These are phyloP conservation scores for Carcina quercana DNA, from an alignment of 2,888 invertebrate genomes.

Conservation along the genomic window DNA sequence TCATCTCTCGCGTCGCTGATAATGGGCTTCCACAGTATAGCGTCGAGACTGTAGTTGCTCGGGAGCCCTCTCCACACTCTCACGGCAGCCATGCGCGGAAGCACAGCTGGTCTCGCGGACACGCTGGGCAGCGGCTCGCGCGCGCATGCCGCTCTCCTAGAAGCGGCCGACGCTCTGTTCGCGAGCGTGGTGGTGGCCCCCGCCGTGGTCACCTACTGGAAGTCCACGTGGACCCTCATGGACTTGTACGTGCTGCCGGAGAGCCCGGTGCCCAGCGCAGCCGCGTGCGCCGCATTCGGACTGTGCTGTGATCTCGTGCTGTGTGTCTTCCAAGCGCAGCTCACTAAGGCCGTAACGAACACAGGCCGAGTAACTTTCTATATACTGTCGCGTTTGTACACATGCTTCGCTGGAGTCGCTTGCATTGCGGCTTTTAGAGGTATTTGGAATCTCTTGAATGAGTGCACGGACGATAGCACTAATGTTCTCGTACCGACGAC, in stretches of 20 bases:
- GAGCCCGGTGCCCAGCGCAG: slow-evolving; percentile 74
- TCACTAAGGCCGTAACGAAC: slow-evolving; percentile 78
- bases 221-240: slow-evolving; percentile 89
- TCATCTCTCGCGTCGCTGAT: too few relatives aligned
- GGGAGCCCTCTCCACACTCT: slow-evolving; percentile 43
- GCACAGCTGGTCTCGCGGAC: slow-evolving; percentile 78
- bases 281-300: slow-evolving; percentile 81
- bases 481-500: slow-evolving; percentile 78
- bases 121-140: slow-evolving; percentile 73
- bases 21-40: too few relatives aligned
- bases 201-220: slow-evolving; percentile 89
- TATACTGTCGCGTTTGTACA: slow-evolving; percentile 81
- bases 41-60: too few relatives aligned
- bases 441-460: slow-evolving; percentile 84
- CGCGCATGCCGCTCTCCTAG: slow-evolving; percentile 70
- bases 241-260: slow-evolving; percentile 81
- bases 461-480: slow-evolving; percentile 77
- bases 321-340: slow-evolving; percentile 78
- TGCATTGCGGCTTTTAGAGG: slow-evolving; percentile 94
- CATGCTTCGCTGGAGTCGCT: slow-evolving; percentile 82
- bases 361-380: slow-evolving; percentile 80
- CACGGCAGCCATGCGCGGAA: slow-evolving; percentile 76
- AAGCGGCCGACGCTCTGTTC: slow-evolving; percentile 81
- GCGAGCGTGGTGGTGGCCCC: slow-evolving; percentile 85
- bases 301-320: slow-evolving; percentile 80